Percentiles rank a stretch among this genome's conserved stretches.
phyloP scores from a whole-genome alignment of 2,888 invertebrate species.

The Metopia argyrocephala region DNA sequence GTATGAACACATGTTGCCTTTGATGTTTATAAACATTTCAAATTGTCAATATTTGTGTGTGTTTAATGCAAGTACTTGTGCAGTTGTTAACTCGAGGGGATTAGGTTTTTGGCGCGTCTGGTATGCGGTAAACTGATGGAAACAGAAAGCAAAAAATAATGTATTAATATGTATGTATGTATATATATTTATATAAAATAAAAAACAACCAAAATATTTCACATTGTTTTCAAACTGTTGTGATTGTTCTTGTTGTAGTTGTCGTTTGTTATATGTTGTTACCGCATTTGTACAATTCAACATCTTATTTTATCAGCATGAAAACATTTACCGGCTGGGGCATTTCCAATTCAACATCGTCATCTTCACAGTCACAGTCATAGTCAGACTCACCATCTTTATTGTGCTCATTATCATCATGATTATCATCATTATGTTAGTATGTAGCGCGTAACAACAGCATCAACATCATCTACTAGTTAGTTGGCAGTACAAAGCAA shows the following conservation, averaged over 20 bases:
- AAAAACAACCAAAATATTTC: conserved; percentile 29
- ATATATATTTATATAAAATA: not conserved
- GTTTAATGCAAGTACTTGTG: not conserved
- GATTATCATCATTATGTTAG: not conserved
- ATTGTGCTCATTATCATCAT: conserved; percentile 9
- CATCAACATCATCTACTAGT: not conserved
- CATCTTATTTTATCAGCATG: conserved; percentile 61
- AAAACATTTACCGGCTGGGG: conserved; percentile 38
- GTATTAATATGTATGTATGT: not conserved
- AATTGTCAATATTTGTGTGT: not conserved
- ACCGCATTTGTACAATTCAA: conserved; percentile 66
- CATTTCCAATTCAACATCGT: conserved; percentile 30
- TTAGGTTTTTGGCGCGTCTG: conserved; percentile 50
- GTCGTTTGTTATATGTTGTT: conserved; percentile 53
- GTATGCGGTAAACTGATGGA: conserved; percentile 57
- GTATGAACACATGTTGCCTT: not conserved
- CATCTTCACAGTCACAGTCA: not conserved
- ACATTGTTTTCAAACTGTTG: conserved; percentile 46
- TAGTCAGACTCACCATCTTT: not conserved
- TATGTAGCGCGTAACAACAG: not conserved
- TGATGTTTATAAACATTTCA: conserved; percentile 30
- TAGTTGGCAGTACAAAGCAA: not conserved
- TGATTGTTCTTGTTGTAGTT: not conserved
- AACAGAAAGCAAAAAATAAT: not conserved
- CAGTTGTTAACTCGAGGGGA: conserved; percentile 36